phyloP scores from a whole-genome alignment of 2,797 vertebrate species.

The Halcyon badia region DNA sequence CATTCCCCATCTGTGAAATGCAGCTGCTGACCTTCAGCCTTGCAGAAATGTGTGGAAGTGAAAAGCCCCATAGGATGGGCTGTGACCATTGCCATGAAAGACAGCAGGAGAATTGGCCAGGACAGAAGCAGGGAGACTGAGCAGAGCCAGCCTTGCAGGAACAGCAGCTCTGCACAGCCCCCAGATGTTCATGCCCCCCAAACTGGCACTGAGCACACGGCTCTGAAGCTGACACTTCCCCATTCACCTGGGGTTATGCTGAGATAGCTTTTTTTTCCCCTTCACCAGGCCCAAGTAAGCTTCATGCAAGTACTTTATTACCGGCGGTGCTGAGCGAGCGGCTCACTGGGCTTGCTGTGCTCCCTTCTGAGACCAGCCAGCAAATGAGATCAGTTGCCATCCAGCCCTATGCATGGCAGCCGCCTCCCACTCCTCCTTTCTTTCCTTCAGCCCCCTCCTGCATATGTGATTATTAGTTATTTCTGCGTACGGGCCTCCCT shows the following conservation, averaged over 20 bases:
- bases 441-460: not conserved
- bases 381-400: not conserved
- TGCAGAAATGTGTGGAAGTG: not conserved
- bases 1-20: not conserved
- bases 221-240: not conserved
- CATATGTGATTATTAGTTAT: not conserved
- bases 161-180: not conserved
- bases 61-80: not conserved
- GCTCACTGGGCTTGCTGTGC: not conserved
- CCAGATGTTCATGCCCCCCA: fast-evolving
- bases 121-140: not conserved
- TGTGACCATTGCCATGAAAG: not conserved
- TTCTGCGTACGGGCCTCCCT: not conserved
- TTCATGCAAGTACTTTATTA: not conserved
- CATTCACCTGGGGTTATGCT: not conserved
- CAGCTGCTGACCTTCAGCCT: not conserved
- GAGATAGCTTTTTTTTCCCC: not conserved
- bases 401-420: not conserved
- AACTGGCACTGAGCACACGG: not conserved
- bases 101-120: not conserved
- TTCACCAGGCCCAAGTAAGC: not conserved
- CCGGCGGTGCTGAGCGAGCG: fast-evolving
- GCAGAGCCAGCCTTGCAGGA: not conserved
- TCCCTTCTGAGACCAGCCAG: not conserved
- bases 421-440: not conserved